phyloP scores from a whole-genome alignment of 1,140 invertebrate genomes.

The Drosophila ambigua region DNA sequence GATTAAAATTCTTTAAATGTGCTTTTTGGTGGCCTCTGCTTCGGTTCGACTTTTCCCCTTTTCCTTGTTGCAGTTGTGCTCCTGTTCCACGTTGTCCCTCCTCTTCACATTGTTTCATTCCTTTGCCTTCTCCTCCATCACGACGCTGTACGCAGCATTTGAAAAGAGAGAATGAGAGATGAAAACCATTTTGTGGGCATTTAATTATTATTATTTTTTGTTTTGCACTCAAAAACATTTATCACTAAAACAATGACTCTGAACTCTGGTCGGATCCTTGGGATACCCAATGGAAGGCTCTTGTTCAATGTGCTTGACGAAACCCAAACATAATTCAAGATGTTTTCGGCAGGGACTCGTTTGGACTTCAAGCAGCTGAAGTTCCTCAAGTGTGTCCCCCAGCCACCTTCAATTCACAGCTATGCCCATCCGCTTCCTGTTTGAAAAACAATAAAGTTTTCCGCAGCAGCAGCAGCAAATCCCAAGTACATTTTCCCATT shows the following conservation, averaged over 20 bases:
- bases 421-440: slow-evolving; percentile 16
- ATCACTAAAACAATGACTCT: slow-evolving; percentile 4
- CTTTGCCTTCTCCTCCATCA: slow-evolving; percentile 13
- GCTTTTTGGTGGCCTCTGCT: slow-evolving; percentile 40
- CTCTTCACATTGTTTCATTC: slow-evolving; percentile 30
- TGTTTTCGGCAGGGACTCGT: no score
- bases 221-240: neutral
- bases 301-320: neutral
- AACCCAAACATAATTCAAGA: no score
- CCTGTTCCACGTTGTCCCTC: slow-evolving; percentile 28
- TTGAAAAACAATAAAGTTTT: slow-evolving; percentile 29
- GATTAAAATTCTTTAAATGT: slow-evolving; percentile 79
- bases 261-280: neutral
- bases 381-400: no score
- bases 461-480: slow-evolving; percentile 9
- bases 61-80: slow-evolving; percentile 19
- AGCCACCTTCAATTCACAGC: neutral
- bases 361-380: no score
- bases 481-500: slow-evolving; percentile 8
- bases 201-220: slow-evolving; percentile 62
- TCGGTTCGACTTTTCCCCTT: slow-evolving; percentile 24
- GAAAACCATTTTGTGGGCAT: slow-evolving; percentile 30
- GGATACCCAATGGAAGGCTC: neutral
- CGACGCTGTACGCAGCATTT: neutral
- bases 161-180: neutral